Base-by-base conservation (phyloP, 2,113 vertebrate genomes). In the Hemichromis elongatus region DNA sequence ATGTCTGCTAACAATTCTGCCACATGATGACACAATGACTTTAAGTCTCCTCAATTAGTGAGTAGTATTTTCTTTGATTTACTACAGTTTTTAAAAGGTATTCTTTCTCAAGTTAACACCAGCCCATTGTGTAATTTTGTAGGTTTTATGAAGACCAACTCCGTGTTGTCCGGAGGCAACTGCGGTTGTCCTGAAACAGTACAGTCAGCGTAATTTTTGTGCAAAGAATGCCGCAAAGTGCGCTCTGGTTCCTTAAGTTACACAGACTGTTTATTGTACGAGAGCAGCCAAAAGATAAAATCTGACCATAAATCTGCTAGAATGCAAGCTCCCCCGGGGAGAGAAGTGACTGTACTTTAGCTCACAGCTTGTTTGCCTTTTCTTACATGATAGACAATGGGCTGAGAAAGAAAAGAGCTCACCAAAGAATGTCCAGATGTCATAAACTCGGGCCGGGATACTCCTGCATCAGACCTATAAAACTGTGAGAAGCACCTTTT, bases 61-160 rank as follows among this genome's bases (percentile, higher is more conserved):
- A 61, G 77, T 70, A 19, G 63, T 26, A 52, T 78, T 87, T 66
- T 86, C 53, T 80, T 18, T 89, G 18, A 53, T 86, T 85, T 80
- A 75, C 68, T 33, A 10, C 19, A 61, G 40, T 21, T 79, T 82
- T 80, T 61, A 77, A 7, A n/a, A 55, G 26, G 56, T 66, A 81
- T 82, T 81, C 63, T 77, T 68, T 83, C 79, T 88, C 30, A 70
- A 89, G 50, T 83, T 80, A 91, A 91, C 88, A 88, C 59, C 57
- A 88, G 79, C 79, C 77, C 82, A 70, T 50, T 89, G 81, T 52
- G 73, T 86, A 85, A 92, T 92, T 89, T 90, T 79, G 73, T 45
- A 84, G 82, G 73, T 92, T 93, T 94, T 91, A 93, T 89, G 86
- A 88, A 90, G 91, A 94, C 93, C 93, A 91, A 89, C 89, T 91